phyloP scores from a whole-genome alignment of 2,888 invertebrate genomes.

The Scaptomyza parva region DNA sequence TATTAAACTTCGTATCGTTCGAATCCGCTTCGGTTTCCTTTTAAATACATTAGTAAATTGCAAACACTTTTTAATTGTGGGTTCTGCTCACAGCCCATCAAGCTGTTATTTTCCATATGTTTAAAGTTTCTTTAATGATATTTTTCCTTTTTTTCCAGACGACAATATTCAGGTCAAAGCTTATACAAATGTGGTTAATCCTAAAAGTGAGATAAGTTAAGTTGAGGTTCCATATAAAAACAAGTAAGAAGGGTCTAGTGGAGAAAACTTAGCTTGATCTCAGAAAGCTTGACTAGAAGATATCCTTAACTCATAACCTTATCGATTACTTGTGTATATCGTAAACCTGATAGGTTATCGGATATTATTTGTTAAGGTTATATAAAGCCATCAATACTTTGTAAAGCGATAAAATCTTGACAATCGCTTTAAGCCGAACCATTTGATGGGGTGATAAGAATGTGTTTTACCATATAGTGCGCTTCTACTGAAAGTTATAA shows the following conservation, averaged over 20 bases:
- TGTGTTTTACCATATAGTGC: conserved; percentile 33
- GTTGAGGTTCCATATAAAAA: too few species aligned
- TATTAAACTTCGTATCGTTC: neutral
- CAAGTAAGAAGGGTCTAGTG: too few species aligned
- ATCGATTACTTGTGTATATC: too few species aligned
- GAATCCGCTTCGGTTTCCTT: neutral
- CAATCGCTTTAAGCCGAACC: conserved; percentile 30
- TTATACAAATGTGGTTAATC: too few species aligned
- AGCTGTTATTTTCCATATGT: neutral
- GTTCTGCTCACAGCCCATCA: neutral
- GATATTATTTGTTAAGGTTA: too few species aligned
- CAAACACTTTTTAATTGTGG: neutral
- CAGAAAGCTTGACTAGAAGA: too few species aligned
- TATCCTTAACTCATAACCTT: too few species aligned
- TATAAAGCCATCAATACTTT: too few species aligned
- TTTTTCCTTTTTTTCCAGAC: neutral
- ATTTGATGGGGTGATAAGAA: conserved; percentile 46
- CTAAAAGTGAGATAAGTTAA: too few species aligned
- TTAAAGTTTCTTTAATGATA: neutral
- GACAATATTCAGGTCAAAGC: too few species aligned
- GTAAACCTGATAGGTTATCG: too few species aligned
- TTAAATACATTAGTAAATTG: neutral
- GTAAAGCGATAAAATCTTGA: conserved; percentile 34
- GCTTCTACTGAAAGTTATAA: conserved; percentile 24
- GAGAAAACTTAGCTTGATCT: too few species aligned